phyloP scores from a whole-genome alignment of 2,797 vertebrate genomes.

The Typhlichthys subterraneus region DNA sequence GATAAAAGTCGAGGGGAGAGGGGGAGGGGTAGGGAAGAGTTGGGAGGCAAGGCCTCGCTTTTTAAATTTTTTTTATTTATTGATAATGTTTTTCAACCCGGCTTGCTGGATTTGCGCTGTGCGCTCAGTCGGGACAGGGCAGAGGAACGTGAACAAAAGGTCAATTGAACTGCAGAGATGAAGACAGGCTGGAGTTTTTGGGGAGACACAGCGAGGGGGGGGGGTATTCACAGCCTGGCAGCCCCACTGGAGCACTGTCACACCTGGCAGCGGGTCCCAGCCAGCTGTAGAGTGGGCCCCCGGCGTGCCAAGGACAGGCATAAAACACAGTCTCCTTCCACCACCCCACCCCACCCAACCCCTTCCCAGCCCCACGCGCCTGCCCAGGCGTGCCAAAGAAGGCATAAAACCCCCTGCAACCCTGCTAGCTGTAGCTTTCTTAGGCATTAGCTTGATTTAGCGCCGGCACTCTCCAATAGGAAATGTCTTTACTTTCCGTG shows the following conservation, averaged over 20 bases:
- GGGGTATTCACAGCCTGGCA: constrained; percentile 37
- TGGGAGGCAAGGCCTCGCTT: no score
- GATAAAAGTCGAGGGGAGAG: constrained; percentile 28
- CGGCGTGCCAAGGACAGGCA: constrained; percentile 55
- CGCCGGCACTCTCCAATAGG: constrained; percentile 17
- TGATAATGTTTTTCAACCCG: no score
- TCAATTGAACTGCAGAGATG: constrained; percentile 70
- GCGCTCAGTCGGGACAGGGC: no score
- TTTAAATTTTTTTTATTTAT: no score
- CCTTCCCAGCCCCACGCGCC: constrained; percentile 26
- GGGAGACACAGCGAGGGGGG: constrained; percentile 4
- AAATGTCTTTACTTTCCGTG: constrained; percentile 40
- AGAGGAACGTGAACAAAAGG: constrained; percentile 61
- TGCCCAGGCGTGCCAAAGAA: constrained; percentile 54
- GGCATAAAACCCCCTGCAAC: constrained; percentile 46
- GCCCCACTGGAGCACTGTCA: neutral
- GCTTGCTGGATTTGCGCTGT: no score
- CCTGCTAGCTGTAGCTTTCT: neutral
- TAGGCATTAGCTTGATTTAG: constrained; percentile 52
- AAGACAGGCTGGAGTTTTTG: constrained; percentile 25
- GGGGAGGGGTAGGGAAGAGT: neutral
- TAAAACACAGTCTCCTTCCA: constrained; percentile 45
- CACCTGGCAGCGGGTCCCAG: constrained; percentile 11
- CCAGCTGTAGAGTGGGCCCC: constrained; percentile 40
- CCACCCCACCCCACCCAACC: constrained; percentile 15